Conservation (phyloP, 2,797 vertebrate genomes). For the Sebastes diaconus region DNA sequence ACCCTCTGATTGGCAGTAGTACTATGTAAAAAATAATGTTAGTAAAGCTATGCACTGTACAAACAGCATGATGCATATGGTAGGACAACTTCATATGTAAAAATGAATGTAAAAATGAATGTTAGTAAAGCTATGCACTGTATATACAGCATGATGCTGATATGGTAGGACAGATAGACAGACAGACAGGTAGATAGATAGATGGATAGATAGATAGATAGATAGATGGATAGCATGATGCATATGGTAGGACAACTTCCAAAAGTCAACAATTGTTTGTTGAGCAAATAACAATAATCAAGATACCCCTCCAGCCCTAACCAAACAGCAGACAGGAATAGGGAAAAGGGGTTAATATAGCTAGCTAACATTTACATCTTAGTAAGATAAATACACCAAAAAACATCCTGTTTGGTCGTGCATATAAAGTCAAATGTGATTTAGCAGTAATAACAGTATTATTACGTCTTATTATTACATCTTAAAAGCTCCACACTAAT, state of each 20-base stretch:
- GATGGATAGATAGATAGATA: accelerated
- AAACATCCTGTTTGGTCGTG: not conserved
- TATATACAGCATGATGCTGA: too few species aligned
- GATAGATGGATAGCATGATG: too few species aligned
- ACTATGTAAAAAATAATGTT: not conserved
- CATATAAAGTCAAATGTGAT: not conserved
- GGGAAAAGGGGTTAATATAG: not conserved
- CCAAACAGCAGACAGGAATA: not conserved
- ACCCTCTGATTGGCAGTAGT: not conserved
- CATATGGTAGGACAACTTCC: not conserved
- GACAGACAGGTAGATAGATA: too few species aligned
- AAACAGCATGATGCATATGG: too few species aligned
- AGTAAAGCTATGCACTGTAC: too few species aligned
- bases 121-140: not conserved
- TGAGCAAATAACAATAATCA: not conserved
- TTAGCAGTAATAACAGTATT: not conserved
- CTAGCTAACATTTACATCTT: not conserved
- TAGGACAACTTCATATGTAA: not conserved
- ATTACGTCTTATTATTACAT: not conserved
- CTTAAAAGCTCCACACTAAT: not conserved
- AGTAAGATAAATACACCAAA: not conserved
- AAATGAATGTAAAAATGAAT: accelerated
- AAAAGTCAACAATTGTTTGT: not conserved
- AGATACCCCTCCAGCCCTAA: not conserved
- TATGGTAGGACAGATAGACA: too few species aligned